Base-by-base conservation (phyloP, 2,888 invertebrate species). In the Pristionchus arcanus region DNA sequence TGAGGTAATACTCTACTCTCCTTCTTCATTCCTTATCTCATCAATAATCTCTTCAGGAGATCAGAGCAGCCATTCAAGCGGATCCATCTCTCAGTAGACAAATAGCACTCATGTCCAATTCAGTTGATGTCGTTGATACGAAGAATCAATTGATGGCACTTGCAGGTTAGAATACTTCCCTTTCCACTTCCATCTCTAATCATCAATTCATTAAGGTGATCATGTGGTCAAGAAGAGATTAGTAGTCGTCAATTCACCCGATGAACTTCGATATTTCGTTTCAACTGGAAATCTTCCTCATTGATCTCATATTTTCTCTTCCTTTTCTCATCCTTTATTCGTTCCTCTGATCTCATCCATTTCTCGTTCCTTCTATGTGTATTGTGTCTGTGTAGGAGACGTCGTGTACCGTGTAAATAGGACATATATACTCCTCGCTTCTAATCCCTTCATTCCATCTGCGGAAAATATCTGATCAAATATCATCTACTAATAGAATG, bases 221-320 rank as follows among this genome's bases (percentile, higher is more conserved):
- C 94, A 94, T 90, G 91, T 95, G 25, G 94, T 95, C 66, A 92
- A 93, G 77, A 92, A 93, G 88, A 92, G 93, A 71, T 91, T 95
- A 42, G 92, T 95, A 49, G 95, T 95, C 37, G 93, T 95, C 68
- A 95, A 95, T 91, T 92, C 94, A 28, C 94, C 95, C 90, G 95
- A 94, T 63, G 95, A 95, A 87, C 91, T 95, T 88, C 91, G 91
- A 31, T 94, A 92, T 90, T 94, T 91, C 77, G 87, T 93, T 86
- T 90, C 92, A 74, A 94, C 94, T 7, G 94, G 94, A 53, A 88
- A 53, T 55, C 77, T 88, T n/a, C 88, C 88, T 19, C n/a, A 49
- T 42, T 87, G 49, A 68, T 74, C 74, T 37, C 74, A 31, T 28
- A 19, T 9, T 13, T 31, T 31, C 31, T 28, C 55, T 19, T 31